Base-by-base conservation (phyloP, 2,797 vertebrate species). In the Rhodeus uyekii region DNA sequence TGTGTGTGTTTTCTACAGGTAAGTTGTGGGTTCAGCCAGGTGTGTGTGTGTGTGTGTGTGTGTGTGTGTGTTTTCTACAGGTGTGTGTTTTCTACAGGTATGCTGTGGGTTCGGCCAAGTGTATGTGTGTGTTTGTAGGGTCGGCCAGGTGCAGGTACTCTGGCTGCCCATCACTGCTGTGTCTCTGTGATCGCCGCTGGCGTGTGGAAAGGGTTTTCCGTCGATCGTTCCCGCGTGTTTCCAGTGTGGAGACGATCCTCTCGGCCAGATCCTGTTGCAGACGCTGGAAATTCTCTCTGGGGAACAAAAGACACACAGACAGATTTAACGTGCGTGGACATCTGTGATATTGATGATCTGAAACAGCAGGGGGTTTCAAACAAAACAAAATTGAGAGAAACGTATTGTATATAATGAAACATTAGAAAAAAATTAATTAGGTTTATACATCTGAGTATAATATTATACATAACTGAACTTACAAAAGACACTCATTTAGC, bases 221-320 rank as follows among this genome's bases (percentile, higher is more conserved):
- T 16, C 82, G 91, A 75, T 92, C 90, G 46, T 92, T 90, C 0
- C 88, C 88, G 16, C 95, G 94, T 73, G 94, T 95, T 89, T 95
- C 90, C 86, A 98, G 91, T 50, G 91, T 95, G 65, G 83, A 93
- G 72, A 93, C 90, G 46, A 99, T 97, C 97, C 97, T 97, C 83
- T 98, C 94, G 0, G 96, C 95, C 90, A 99, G 93, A 79, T 98
- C 96, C 78, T 96, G 93, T 81, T 97, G 97, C 84, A 99, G 92
- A 38, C 95, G 93, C 91, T 99, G 96, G 90, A 97, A 97, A 88
- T 98, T 98, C 91, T 99, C 98, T 86, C 98, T 99, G 87, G 55
- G 84, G 87, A 82, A 27, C 14, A n/a, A 60, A 14, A 78, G 27
- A 61, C 12, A 46, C 9, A 19, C 34, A 32, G n/a, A 19, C 18